Percentiles rank a stretch among this genome's conserved stretches.
These are phyloP conservation scores for Brachypterus glaber DNA, from an alignment of 2,888 invertebrate genomes.

Conservation along the genomic window DNA sequence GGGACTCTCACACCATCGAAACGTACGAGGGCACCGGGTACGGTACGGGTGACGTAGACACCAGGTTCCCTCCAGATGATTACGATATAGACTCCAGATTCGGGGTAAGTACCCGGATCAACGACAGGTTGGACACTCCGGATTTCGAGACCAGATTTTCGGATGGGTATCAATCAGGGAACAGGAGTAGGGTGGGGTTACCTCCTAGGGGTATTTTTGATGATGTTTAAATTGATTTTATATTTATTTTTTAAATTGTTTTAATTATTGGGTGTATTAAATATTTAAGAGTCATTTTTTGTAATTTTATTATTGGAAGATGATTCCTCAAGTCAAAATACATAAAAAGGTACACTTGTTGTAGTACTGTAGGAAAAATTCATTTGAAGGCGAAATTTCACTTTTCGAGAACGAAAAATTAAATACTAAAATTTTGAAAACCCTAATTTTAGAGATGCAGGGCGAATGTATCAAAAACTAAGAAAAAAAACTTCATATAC, in stretches of 20 bases:
- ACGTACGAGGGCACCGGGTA: slow-evolving; percentile 50
- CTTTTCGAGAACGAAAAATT: too few species aligned
- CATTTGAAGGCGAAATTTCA: too few species aligned
- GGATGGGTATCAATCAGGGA: slow-evolving; percentile 36
- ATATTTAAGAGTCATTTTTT: too few species aligned
- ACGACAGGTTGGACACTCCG: slow-evolving; percentile 28
- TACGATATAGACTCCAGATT: slow-evolving; percentile 51
- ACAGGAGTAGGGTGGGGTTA: slow-evolving; percentile 46
- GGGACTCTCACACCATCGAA: slow-evolving; percentile 64
- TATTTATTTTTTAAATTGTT: neutral
- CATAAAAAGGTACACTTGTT: too few species aligned
- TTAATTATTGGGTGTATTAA: too few species aligned
- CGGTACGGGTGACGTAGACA: slow-evolving; percentile 33
- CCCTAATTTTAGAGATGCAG: too few species aligned
- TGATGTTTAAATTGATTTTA: slow-evolving; percentile 57
- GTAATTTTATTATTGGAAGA: too few species aligned
- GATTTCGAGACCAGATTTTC: slow-evolving; percentile 28
- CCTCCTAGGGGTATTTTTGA: slow-evolving; percentile 75
- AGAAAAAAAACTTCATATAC: too few species aligned
- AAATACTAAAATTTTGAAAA: too few species aligned
- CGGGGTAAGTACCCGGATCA: slow-evolving; percentile 53
- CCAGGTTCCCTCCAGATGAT: slow-evolving; percentile 36
- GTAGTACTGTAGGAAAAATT: too few species aligned
- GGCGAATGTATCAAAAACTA: too few species aligned
- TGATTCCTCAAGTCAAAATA: too few species aligned